These are phyloP conservation scores for Cyclina sinensis DNA, from an alignment of 1,140 invertebrate species.

Conservation along the genomic window DNA sequence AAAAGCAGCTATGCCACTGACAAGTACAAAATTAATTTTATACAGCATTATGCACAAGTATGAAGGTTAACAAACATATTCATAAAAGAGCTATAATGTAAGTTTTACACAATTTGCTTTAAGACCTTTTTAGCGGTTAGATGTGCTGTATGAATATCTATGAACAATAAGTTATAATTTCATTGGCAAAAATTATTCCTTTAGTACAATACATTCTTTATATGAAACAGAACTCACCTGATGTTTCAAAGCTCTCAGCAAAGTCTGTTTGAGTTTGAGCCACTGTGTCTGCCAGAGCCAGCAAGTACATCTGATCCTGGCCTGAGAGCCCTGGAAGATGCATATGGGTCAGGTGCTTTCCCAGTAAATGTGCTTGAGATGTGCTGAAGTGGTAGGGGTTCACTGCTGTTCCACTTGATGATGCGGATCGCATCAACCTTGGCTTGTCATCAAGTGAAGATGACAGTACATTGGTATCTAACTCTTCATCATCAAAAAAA, in stretches of 20 bases:
- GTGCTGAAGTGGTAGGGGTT: constrained; percentile 85
- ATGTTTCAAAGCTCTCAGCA: constrained; percentile 76
- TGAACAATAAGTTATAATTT: too few relatives aligned
- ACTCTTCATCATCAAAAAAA: constrained; percentile 82
- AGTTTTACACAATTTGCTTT: too few relatives aligned
- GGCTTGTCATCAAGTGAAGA: constrained; percentile 75
- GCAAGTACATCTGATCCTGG: constrained; percentile 99
- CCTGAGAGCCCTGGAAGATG: constrained; percentile 98
- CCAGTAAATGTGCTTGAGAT: constrained; percentile 89
- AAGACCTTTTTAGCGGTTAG: too few relatives aligned
- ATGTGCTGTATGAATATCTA: too few relatives aligned
- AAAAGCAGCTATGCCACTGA: too few relatives aligned
- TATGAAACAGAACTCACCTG: constrained; percentile 41
- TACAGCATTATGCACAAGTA: too few relatives aligned
- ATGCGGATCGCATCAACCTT: constrained; percentile 51
- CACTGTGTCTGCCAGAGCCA: constrained; percentile 99
- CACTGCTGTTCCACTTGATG: constrained; percentile 45
- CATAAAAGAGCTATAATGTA: too few relatives aligned
- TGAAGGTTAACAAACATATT: too few relatives aligned
- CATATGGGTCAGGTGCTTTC: constrained; percentile 96
- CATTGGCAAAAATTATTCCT: too few relatives aligned
- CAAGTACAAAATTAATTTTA: too few relatives aligned
- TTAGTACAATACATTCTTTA: too few relatives aligned
- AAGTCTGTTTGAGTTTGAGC: constrained; percentile 88
- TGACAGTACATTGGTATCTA: constrained; percentile 86